Evolutionary conservation across 2,113 vertebrate genomes (phyloP), one percentile per base, ranked within the genome.

Genomic region (Aldabrachelys gigantea): DNA sequence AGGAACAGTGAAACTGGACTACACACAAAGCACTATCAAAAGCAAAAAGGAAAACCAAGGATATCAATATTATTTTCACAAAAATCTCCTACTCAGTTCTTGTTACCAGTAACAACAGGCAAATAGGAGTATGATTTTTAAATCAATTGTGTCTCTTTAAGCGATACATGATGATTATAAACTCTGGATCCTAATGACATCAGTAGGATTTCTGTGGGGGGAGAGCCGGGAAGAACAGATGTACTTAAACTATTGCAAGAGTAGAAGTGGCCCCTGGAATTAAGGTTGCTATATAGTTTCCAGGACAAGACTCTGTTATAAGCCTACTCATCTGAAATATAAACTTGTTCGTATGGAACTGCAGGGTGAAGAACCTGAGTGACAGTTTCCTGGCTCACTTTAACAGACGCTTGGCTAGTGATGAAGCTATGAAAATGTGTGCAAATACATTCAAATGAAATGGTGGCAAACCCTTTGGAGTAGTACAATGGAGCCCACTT

Each of bases 151-250:
- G 69, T 59, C 59, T 31, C 80, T 94, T 90, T 57, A 90, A 85
- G 52, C 87, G 88, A 80, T 83, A 50, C 91, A 84, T 95, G 88
- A 85, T 96, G 88, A 93, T 89, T 59, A 87, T 78, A 94, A 91
- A 80, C 90, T 92, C 69, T 0, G 1, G 91, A 82, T 80, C 96
- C 90, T 92, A 92, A 85, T 91, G 94, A 84, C 89, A 87, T 81
- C 88, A 92, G 81, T 90, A 96, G 85, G 87, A 92, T 94, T 91
- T 56, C 86, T 41, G 88, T 80, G 75, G 89, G 95, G 83, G 91
- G 49, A 81, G 8, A 86, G 96, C 93, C 92, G 89, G 78, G 81
- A 89, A 35, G 59, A 92, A 91, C 92, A 92, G 88, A 89, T 89
- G 92, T 80, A 81, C 83, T 65, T 59, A 2, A 38, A 93, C 52